phyloP scores from a whole-genome alignment of 2,113 vertebrate species.

The Corapipo altera region DNA sequence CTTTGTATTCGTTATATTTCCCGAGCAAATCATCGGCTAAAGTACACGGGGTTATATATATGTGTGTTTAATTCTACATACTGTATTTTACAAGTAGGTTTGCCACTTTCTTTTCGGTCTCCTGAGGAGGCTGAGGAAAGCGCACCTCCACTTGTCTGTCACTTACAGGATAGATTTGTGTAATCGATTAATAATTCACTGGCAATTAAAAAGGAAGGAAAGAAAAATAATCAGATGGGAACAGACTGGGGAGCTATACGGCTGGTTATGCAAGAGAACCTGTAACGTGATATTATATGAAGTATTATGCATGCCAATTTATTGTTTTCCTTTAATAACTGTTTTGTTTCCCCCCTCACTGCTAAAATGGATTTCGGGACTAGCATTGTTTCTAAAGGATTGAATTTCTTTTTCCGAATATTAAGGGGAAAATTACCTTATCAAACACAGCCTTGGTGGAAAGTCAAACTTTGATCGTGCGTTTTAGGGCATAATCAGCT shows the following conservation, averaged over 20 bases:
- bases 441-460: background rate
- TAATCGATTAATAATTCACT: constrained; percentile 19
- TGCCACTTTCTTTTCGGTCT: background rate
- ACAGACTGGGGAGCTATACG: background rate
- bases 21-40: background rate
- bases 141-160: background rate
- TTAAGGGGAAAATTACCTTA: background rate
- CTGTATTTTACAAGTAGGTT: background rate
- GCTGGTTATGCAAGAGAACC: constrained; percentile 24
- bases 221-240: constrained; percentile 8
- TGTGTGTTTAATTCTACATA: background rate
- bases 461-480: background rate
- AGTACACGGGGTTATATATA: background rate
- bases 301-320: constrained; percentile 61
- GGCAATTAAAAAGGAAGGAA: constrained; percentile 32
- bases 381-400: background rate
- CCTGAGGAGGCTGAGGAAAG: background rate
- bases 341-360: background rate
- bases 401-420: background rate
- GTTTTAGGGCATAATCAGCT: background rate
- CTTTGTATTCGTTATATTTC: constrained; percentile 21
- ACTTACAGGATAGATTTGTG: background rate
- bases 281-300: constrained; percentile 47
- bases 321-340: background rate
- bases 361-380: background rate